Base-by-base conservation (phyloP, 2,113 vertebrate genomes). In the Vidua macroura region DNA sequence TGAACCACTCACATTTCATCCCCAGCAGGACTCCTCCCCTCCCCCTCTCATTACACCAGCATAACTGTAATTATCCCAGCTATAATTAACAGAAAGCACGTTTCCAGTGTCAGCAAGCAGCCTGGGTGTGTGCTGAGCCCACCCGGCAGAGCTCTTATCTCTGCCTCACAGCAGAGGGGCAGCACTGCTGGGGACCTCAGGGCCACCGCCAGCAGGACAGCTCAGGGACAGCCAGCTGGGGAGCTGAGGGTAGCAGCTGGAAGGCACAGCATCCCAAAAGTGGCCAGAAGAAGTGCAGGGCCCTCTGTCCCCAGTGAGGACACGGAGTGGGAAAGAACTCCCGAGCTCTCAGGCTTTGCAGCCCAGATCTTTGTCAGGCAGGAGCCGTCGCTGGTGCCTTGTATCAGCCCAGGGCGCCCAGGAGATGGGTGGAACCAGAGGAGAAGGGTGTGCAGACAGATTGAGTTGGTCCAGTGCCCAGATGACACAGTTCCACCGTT, bases 31-130 rank as follows among this genome's bases (percentile, higher is more conserved):
- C 79, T 93, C 59, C 59, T 53, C 90, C 86, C 83, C 86, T 89
- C 91, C 91, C 64, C 83, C 83, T 62, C 68, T 69, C 92, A 44
- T 80, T 79, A 69, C 22, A 37, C 10, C 0, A 1, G 75, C 60
- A 43, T 25, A 85, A 76, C 53, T 83, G 67, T 85, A 93, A 95
- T 95, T 90, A 94, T 82, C 70, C n/a, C 63, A 13, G 75, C 88
- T 79, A 20, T 92, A 96, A 96, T 94, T 96, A 96, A 80, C 88
- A 90, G n/a, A 73, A 85, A 88, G 67, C 41, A 11, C 28, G 7
- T 74, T 91, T 37, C 79, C 49, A 60, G n/a, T 21, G 70, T 62
- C 92, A 93, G 96, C 74, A 30, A 77, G 86, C 56, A 84, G 81
- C 37, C 64, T 27, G 96, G 86, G 80, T 5, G 68, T 81, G 64